Evolutionary conservation across 2,113 vertebrate species (phyloP).

Genomic region (Chrysochloris asiatica): DNA sequence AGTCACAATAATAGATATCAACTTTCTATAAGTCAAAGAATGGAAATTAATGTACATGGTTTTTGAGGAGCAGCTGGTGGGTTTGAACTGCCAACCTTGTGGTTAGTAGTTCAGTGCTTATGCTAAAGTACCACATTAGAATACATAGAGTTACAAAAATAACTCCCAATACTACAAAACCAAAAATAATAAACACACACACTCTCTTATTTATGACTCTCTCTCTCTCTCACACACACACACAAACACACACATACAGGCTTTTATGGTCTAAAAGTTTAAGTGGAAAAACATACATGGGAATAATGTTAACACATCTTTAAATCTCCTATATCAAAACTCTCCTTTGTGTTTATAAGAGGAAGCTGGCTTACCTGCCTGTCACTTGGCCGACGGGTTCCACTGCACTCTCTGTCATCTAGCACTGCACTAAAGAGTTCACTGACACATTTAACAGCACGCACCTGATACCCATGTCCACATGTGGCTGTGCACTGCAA

Average conservation of each 20-base stretch:
- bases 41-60: too few species aligned
- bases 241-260: neutral
- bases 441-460: conserved; percentile 91
- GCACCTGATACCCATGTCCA: conserved; percentile 92
- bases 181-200: neutral
- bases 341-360: neutral
- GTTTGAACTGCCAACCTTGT: too few species aligned
- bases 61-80: too few species aligned
- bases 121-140: too few species aligned
- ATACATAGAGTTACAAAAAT: neutral
- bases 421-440: conserved; percentile 84
- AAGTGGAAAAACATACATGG: neutral
- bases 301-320: neutral
- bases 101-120: too few species aligned
- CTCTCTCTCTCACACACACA: neutral
- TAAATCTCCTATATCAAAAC: neutral
- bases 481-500: conserved; percentile 93
- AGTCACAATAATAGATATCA: neutral
- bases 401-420: conserved; percentile 90
- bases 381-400: conserved; percentile 89
- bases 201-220: too few species aligned
- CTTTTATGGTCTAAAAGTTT: neutral
- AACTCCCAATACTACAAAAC: too few species aligned
- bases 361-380: conserved; percentile 85
- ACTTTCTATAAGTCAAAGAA: neutral